These are phyloP conservation scores for Drosophila persimilis DNA, from an alignment of 1,140 invertebrate species.

Conservation along the genomic window DNA sequence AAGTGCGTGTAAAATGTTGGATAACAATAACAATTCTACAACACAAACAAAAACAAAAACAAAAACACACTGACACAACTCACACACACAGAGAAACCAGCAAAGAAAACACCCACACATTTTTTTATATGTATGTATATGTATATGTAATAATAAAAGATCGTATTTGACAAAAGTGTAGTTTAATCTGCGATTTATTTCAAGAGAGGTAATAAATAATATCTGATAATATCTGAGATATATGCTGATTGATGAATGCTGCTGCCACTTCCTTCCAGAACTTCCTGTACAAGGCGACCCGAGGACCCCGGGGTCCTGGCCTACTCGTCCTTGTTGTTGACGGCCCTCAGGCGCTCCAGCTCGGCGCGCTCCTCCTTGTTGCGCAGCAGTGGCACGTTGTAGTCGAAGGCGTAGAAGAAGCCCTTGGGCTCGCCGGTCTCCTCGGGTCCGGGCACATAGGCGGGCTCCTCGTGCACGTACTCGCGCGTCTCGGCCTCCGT, in stretches of 20 bases:
- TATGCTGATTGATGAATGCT: slow-evolving; percentile 35
- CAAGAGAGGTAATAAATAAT: slow-evolving; percentile 67
- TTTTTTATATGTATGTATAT: slow-evolving; percentile 66
- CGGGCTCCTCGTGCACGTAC: slow-evolving; percentile 72
- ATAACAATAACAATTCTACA: slow-evolving; percentile 33
- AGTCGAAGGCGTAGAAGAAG: slow-evolving; percentile 87
- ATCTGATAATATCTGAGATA: slow-evolving; percentile 42
- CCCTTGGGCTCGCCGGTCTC: slow-evolving; percentile 86
- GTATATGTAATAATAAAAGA: slow-evolving; percentile 54
- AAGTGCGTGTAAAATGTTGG: slow-evolving; percentile 42
- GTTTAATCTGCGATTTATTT: slow-evolving; percentile 53
- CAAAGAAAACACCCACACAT: slow-evolving; percentile 47
- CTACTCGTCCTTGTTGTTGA: slow-evolving; percentile 77
- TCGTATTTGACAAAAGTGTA: slow-evolving; percentile 69
- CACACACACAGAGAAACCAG: slow-evolving; percentile 44
- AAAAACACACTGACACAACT: slow-evolving; percentile 19
- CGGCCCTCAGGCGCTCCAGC: slow-evolving; percentile 65
- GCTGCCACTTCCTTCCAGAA: slow-evolving; percentile 48
- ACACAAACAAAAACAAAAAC: slow-evolving; percentile 29
- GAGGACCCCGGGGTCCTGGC: background rate
- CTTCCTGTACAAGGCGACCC: slow-evolving; percentile 36
- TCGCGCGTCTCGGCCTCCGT: slow-evolving; percentile 56
- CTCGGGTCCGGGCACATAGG: slow-evolving; percentile 78
- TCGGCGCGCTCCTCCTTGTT: slow-evolving; percentile 80
- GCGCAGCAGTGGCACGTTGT: slow-evolving; percentile 84